These are phyloP conservation scores for Coreoperca whiteheadi DNA, from an alignment of 2,113 vertebrate genomes.

Conservation along the genomic window DNA sequence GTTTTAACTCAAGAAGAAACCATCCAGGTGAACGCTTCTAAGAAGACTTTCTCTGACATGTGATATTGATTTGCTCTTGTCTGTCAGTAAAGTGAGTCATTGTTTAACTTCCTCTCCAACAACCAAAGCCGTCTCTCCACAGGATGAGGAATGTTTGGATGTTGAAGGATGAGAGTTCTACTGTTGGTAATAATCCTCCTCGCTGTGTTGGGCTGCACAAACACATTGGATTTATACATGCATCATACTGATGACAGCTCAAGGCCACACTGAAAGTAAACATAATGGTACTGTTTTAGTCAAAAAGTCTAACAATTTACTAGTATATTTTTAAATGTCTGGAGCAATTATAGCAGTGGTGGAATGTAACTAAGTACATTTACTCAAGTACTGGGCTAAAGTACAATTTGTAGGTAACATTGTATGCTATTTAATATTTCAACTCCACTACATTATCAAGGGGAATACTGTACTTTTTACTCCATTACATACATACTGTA, in stretches of 20 bases:
- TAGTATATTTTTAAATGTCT: constrained; percentile 32
- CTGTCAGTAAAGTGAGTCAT: constrained; percentile 80
- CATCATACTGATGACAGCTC: constrained; percentile 63
- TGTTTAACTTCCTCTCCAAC: constrained; percentile 79
- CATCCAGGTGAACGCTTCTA: constrained; percentile 70
- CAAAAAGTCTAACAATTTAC: constrained; percentile 40
- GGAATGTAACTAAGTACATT: neutral
- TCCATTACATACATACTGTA: neutral
- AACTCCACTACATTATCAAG: neutral
- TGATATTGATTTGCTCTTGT: constrained; percentile 84
- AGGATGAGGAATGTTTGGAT: constrained; percentile 72
- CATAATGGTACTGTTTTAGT: neutral
- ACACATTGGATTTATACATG: constrained; percentile 51
- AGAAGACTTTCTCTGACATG: constrained; percentile 73
- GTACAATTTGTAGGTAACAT: neutral
- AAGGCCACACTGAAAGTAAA: constrained; percentile 34
- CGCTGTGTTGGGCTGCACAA: constrained; percentile 60
- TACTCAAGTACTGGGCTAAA: neutral
- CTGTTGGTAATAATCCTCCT: constrained; percentile 73
- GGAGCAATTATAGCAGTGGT: constrained; percentile 5
- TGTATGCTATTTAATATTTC: neutral
- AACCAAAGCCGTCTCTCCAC: constrained; percentile 68
- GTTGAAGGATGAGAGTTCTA: constrained; percentile 73
- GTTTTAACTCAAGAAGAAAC: constrained; percentile 45
- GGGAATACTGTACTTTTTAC: neutral